Evolutionary conservation across 2,113 vertebrate species (phyloP), one percentile per base, ranked within the genome.

Genomic region (Oncorhynchus masou): DNA sequence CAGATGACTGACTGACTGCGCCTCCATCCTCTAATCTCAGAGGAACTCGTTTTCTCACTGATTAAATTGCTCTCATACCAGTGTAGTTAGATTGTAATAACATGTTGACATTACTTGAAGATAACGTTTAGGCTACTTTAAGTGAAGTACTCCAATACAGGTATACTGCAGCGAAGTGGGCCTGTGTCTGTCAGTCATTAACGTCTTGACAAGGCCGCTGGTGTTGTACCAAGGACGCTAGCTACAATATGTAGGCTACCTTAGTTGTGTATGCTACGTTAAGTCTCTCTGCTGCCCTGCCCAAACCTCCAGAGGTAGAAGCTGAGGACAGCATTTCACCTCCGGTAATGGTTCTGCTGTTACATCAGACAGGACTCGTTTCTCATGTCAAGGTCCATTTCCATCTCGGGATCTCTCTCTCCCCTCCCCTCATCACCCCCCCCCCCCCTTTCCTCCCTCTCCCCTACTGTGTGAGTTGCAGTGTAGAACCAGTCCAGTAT

Each of bases 321-420:
- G 8, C 39, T 39, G 39, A 39, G 70, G 73, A 86, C 80, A 75
- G 71, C 69, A 68, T 74, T 74, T 78, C 67, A 79, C 83, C 67
- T 11, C 22, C 67, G 84, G 81, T 59, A 82, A 84, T 64, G 6
- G 62, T 45, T 45, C 39, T 45, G 81, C 84, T 78, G 74, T 88
- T 81, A 87, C 91, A 88, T 84, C 75, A 81, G 87, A 88, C 73
- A 68, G 76, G 62, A 57, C 85, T 90, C 85, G 79, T 89, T 91
- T 89, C 81, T 90, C 90, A 89, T 60, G 76, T 83, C 88, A 90
- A 91, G 91, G 91, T 91, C 86, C 75, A 24, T 16, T 2, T 68
- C 74, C n/a, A 6, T 16, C 16, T 24, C 34, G 6, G 31, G 6
- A 34, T 39, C 9, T 45, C 67, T 29, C 77, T 74, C 66, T 60